Percentiles rank a stretch among this genome's conserved stretches.
Conservation (phyloP, 2,888 invertebrate species). For the Crossocerus cetratus region DNA sequence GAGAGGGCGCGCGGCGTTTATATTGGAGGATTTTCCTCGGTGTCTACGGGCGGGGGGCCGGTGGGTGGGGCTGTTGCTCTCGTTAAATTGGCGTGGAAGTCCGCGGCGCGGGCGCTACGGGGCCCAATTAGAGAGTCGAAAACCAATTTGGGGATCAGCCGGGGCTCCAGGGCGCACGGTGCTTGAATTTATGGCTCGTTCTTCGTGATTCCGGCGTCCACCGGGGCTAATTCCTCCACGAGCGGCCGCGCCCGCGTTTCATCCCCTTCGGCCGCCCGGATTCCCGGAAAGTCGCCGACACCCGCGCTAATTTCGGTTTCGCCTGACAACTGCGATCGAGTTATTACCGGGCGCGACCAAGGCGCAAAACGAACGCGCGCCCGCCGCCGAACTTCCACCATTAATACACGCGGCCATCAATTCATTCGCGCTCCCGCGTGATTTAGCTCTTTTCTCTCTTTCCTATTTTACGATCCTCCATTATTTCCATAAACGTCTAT, state of each 20-base stretch:
- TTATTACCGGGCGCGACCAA: constrained; percentile 52
- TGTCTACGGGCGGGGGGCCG: background rate
- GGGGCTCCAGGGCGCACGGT: constrained; percentile 55
- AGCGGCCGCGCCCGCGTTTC: constrained; percentile 24
- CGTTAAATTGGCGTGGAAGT: constrained; percentile 59
- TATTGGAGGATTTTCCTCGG: background rate
- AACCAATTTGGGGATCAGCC: constrained; percentile 65
- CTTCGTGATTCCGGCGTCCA: constrained; percentile 60
- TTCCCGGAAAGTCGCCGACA: constrained; percentile 60
- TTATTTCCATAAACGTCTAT: too few relatives aligned
- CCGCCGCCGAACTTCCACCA: too few relatives aligned
- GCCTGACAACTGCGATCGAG: constrained; percentile 63
- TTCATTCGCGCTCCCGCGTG: too few relatives aligned
- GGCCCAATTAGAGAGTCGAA: constrained; percentile 61
- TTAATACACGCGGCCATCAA: too few relatives aligned
- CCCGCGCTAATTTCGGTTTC: constrained; percentile 64
- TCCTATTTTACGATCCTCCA: too few relatives aligned
- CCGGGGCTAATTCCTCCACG: constrained; percentile 36
- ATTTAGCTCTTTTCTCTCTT: too few relatives aligned
- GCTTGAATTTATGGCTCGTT: constrained; percentile 63
- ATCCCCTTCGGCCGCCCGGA: constrained; percentile 41
- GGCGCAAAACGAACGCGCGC: constrained; percentile 34
- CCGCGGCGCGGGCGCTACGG: constrained; percentile 22
- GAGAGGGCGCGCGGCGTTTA: background rate
- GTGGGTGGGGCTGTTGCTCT: constrained; percentile 45